Evolutionary conservation across 2,888 invertebrate species (phyloP), one percentile per base, ranked within the genome.

Genomic region (Heterodera filipjevi): DNA sequence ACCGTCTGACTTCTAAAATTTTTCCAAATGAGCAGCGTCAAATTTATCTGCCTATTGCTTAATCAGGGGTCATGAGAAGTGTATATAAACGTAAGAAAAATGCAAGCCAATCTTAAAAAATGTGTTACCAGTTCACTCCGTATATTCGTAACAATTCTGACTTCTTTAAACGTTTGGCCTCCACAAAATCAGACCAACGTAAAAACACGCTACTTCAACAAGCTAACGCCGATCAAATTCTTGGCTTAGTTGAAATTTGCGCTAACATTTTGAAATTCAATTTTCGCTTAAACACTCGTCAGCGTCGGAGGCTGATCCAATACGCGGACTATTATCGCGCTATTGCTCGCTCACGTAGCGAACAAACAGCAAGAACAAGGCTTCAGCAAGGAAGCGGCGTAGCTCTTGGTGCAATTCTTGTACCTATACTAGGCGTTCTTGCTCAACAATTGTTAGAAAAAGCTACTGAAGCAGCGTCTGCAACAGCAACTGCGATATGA

Each of bases 21-120:
- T 66, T 44, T 53, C 71, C 71, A 27, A 79, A 78, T 32, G 79
- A 79, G 78, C 59, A 44, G 14, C 30, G 46, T 12, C 27, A n/a
- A 46, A 71, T 71, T 10, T 71, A 71, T 71, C 12, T 71, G 10
- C 71, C 71, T 0, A 27, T 30, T 12, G 44, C 30, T 16, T 71
- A 71, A 39, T 39, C 0, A 3, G 16, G 39, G n/a, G n/a, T n/a
- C n/a, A 6, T 12, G 39, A 6, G 12, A 10, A 10, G 39, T 70
- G n/a, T 22, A 68, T 35, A 22, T 2, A 35, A 19, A 70, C n/a
- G n/a, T n/a, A n/a, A n/a, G n/a, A n/a, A n/a, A n/a, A n/a, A n/a
- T n/a, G n/a, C n/a, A n/a, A n/a, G n/a, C n/a, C n/a, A 70, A 39
- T n/a, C n/a, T n/a, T n/a, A n/a, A 39, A 6, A 10, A 39, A 39